Conservation (phyloP, 2,888 invertebrate genomes). For the Ichneumoninae sp. region DNA sequence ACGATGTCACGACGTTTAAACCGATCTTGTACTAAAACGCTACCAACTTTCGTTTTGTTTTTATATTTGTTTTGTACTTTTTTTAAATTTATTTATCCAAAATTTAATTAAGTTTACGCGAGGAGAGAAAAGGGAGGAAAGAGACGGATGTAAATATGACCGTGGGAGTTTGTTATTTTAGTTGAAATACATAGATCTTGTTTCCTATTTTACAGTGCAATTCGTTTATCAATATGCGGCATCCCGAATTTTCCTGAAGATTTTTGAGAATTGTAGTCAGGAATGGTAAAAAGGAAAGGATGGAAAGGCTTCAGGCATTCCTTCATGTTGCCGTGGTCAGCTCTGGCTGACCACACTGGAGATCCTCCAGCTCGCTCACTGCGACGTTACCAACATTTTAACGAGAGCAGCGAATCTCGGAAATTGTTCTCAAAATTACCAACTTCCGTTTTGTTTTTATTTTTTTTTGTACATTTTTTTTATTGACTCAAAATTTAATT, state of each 20-base stretch:
- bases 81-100: slow-evolving; percentile 17
- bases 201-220: slow-evolving; percentile 91
- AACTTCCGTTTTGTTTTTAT: neutral
- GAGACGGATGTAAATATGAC: neutral
- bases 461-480: slow-evolving; percentile 4
- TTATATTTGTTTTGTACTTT: slow-evolving; percentile 12
- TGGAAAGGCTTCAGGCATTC: slow-evolving; percentile 84
- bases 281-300: slow-evolving; percentile 80
- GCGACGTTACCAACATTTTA: slow-evolving; percentile 78
- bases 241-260: slow-evolving; percentile 81
- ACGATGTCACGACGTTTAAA: slow-evolving; percentile 77
- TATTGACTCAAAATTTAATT: slow-evolving; percentile 23
- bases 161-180: slow-evolving; percentile 78
- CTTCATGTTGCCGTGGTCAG: slow-evolving; percentile 87
- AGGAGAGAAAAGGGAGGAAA: neutral
- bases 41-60: neutral
- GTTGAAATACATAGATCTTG: slow-evolving; percentile 88
- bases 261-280: slow-evolving; percentile 85
- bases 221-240: slow-evolving; percentile 85
- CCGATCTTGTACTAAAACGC: slow-evolving; percentile 65
- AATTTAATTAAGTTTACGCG: neutral
- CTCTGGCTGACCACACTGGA: slow-evolving; percentile 75
- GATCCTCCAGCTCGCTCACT: slow-evolving; percentile 76
- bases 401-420: slow-evolving; percentile 74
- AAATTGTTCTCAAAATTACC: slow-evolving; percentile 62